Percentiles rank a stretch among this genome's conserved stretches.
phyloP scores from a whole-genome alignment of 2,888 invertebrate species.

The Ypsolopha scabrella region DNA sequence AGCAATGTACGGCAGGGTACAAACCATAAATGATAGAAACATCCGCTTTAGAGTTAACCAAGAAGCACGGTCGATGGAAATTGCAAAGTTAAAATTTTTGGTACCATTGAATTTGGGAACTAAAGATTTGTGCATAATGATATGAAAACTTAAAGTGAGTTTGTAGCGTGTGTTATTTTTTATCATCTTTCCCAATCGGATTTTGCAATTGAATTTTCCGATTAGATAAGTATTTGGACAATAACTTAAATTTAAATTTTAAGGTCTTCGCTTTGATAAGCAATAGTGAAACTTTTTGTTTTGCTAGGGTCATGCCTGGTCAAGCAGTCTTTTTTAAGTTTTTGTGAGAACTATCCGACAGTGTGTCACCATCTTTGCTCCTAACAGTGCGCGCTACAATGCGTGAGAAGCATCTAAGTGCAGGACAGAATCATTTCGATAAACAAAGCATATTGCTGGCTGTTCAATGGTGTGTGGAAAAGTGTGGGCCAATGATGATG shows the following conservation, averaged over 20 bases:
- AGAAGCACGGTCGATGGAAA: conserved; percentile 60
- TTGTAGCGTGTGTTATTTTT: conserved; percentile 1
- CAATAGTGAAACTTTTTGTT: conserved; percentile 32
- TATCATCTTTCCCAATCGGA: too few species aligned
- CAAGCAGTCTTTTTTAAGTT: conserved; percentile 25
- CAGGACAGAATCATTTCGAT: conserved; percentile 39
- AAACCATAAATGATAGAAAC: conserved; percentile 54
- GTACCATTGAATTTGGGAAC: conserved; percentile 16
- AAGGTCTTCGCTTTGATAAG: conserved; percentile 27
- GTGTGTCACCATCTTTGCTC: conserved; percentile 15
- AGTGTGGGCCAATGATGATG: conserved; percentile 53
- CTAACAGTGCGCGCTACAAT: conserved; percentile 57
- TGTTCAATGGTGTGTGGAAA: conserved; percentile 27
- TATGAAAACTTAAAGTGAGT: conserved; percentile 7
- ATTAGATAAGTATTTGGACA: too few species aligned
- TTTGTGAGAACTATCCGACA: conserved; percentile 10
- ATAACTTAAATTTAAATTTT: conserved; percentile 1
- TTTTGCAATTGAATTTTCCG: too few species aligned
- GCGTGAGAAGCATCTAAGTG: conserved; percentile 68
- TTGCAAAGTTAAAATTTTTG: conserved; percentile 12
- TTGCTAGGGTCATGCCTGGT: conserved; percentile 55
- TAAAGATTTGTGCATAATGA: conserved; percentile 6
- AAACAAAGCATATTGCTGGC: conserved; percentile 53
- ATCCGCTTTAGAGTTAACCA: conserved; percentile 69
- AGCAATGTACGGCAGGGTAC: conserved; percentile 55